Base-by-base conservation (phyloP, 2,888 invertebrate genomes). In the Helobdella robusta region DNA sequence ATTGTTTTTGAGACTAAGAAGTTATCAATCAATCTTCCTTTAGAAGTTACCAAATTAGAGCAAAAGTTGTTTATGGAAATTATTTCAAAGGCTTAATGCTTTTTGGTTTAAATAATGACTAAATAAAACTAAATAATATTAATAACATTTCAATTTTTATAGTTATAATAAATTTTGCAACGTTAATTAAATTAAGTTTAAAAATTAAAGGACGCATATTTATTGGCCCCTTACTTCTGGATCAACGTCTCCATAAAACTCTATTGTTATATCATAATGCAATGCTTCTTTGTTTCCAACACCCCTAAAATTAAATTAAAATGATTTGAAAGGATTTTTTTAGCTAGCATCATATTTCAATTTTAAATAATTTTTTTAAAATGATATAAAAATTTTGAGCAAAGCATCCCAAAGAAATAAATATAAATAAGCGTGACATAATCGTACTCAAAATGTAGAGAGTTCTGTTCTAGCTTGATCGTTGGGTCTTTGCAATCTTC, bases 191-290 rank as follows among this genome's bases (percentile, higher is more conserved):
- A 60, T 25, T 20, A 20, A 28, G 35, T 20, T n/a, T 8, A 36
- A n/a, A 56, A 58, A n/a, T 8, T 8, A 15, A 11, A 25, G n/a
- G n/a, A 60, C n/a, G 18, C 15, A 28, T 23, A 58, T 28, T 58
- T 20, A 52, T 8, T 18, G n/a, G 23, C 18, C 46, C 67, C 70
- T 70, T 72, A 76, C 76, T 66, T 74, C 72, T 59, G 76, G 73
- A 75, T 88, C 85, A 70, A 97, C 86, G 79, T 87, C 85, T 78
- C 86, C 86, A 75, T 85, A 88, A 72, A 97, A 84, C 70, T 87
- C 86, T 79, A 97, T 86, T 71, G 87, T 89, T 69, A 92, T 85
- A 83, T 93, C 93, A 79, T 93, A 88, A 74, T 84, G 82, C 82
- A 88, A 89, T 73, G 87, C 86, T 73, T 89, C 89, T 73, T 88